Evolutionary conservation across 2,113 vertebrate species (phyloP).

Genomic region (Myrmophylax atrothorax): DNA sequence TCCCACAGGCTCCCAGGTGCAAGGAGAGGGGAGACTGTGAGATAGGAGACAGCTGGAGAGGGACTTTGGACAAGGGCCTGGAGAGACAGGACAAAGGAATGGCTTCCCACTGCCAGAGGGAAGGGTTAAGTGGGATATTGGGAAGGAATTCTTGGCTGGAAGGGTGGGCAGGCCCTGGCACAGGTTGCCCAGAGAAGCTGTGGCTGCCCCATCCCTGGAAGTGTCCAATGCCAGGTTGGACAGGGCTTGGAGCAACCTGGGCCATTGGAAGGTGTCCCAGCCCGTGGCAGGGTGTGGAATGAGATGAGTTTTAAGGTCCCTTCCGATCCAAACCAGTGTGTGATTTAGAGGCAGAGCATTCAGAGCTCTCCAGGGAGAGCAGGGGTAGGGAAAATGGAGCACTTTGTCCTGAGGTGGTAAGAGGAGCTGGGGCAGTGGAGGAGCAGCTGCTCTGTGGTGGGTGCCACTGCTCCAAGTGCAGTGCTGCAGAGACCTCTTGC

Average conservation of each 20-base stretch:
- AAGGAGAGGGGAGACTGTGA: background rate
- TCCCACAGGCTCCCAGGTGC: background rate
- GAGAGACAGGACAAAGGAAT: background rate
- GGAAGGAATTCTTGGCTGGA: accelerated
- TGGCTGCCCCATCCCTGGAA: background rate
- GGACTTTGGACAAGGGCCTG: background rate
- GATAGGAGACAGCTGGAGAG: background rate
- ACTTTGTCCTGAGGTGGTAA: background rate
- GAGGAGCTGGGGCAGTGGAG: accelerated
- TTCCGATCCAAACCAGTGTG: background rate
- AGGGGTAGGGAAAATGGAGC: background rate
- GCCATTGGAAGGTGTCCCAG: background rate
- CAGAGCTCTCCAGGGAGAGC: background rate
- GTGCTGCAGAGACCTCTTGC: conserved; percentile 63
- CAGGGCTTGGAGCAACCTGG: accelerated
- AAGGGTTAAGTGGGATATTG: background rate
- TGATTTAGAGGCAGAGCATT: background rate
- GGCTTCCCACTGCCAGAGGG: background rate
- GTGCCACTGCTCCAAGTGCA: accelerated
- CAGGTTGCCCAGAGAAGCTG: background rate
- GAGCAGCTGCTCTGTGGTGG: background rate
- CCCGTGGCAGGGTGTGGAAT: accelerated
- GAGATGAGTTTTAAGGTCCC: background rate
- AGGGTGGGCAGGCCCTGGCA: background rate
- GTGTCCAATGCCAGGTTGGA: background rate